phyloP scores from a whole-genome alignment of 2,113 vertebrate genomes.

The Cisticola juncidis region DNA sequence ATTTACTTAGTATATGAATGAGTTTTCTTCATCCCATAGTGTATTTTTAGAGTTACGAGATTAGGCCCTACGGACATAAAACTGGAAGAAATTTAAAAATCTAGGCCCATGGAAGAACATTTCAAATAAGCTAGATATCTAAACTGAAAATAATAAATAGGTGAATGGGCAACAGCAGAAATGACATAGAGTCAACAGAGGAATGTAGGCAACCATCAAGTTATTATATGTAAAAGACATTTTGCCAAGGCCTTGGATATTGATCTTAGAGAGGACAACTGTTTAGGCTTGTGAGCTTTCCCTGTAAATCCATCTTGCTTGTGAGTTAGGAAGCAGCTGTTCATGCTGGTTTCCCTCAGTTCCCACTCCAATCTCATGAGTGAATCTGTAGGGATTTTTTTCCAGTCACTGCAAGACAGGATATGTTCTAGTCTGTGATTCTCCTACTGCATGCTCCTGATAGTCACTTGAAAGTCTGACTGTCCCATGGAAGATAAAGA shows the following conservation, averaged over 20 bases:
- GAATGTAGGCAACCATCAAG: background rate
- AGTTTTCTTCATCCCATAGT: fast-evolving
- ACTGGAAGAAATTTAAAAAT: background rate
- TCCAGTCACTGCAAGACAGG: background rate
- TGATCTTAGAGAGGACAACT: background rate
- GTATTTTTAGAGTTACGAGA: background rate
- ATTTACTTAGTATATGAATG: background rate
- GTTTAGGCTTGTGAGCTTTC: background rate
- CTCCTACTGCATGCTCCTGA: background rate
- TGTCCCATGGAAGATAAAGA: background rate
- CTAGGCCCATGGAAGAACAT: background rate
- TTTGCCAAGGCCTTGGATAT: background rate
- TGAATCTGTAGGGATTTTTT: background rate
- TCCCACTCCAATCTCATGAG: background rate
- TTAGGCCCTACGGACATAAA: background rate
- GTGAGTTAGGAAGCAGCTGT: background rate
- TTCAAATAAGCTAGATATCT: background rate
- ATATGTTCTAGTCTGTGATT: background rate
- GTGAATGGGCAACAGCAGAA: background rate
- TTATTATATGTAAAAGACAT: background rate
- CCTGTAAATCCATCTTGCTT: background rate
- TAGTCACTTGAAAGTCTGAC: background rate
- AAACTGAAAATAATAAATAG: background rate
- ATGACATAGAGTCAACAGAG: background rate
- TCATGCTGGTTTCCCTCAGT: background rate